A percentile compares a stretch with the other conserved stretches of the same genome.
Evolutionary conservation across 2,113 vertebrate species (phyloP).

Genomic region (Eubucco bourcierii): DNA sequence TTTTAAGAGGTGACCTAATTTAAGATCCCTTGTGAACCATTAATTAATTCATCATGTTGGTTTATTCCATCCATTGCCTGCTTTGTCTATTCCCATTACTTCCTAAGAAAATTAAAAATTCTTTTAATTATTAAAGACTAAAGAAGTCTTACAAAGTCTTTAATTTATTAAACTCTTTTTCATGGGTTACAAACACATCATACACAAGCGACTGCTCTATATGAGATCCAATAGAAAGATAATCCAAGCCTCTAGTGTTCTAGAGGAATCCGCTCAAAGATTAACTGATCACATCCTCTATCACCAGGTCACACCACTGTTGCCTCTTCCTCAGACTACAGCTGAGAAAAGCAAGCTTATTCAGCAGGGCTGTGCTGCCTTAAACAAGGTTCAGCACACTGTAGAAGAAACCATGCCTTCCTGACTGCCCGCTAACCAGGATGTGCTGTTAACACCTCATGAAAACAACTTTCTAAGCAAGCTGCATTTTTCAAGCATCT

Average conservation of each 20-base stretch:
- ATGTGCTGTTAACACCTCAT: neutral
- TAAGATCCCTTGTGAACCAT: slow-evolving; percentile 41
- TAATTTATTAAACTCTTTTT: slow-evolving; percentile 63
- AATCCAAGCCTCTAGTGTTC: neutral
- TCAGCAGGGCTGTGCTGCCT: neutral
- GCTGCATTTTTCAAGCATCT: neutral
- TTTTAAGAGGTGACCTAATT: slow-evolving; percentile 67
- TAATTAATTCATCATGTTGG: slow-evolving; percentile 72
- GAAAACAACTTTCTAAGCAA: neutral
- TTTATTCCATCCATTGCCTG: slow-evolving; percentile 57
- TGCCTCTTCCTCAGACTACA: neutral
- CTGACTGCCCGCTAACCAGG: neutral
- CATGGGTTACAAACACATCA: slow-evolving; percentile 42
- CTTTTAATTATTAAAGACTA: slow-evolving; percentile 65
- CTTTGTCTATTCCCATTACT: slow-evolving; percentile 65
- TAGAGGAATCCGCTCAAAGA: neutral
- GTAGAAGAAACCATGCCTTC: neutral
- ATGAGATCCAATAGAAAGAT: neutral
- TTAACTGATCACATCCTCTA: neutral
- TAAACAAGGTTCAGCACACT: neutral
- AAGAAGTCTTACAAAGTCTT: slow-evolving; percentile 31
- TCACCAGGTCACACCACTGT: neutral
- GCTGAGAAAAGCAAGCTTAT: neutral
- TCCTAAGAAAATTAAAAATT: slow-evolving; percentile 64
- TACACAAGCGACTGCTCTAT: neutral